Evolutionary conservation across 23 tunicate genomes (phyloP), one percentile per base, ranked within the genome.

Genomic region (Halocynthia aurantium): DNA sequence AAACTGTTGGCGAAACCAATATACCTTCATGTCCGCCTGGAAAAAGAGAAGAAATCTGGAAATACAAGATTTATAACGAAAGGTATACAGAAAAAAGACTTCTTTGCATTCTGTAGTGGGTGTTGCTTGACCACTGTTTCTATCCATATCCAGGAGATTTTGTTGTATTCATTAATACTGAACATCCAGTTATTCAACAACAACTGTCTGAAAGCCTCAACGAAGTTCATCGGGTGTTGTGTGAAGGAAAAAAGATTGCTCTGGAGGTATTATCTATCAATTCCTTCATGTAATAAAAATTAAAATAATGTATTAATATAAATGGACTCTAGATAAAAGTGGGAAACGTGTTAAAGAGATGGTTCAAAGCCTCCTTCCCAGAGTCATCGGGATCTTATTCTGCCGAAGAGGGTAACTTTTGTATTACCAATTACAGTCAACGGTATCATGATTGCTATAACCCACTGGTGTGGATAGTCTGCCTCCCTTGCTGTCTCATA

Each of bases 361-460:
- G 93, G 93, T 87, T 83, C 75, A 87, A 77, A 50, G 66, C 80
- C 12, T 70, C 81, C 13, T 82, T 87, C 66, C 71, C 71, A 19
- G 73, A 82, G 51, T 68, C 63, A 10, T 77, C 76, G 19, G 93
- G 84, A n/a, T 70, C 83, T 15, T 87, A 81, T 69, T 67, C 83
- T 9, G 81, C 93, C 49, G 93, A 87, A 50, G 83, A 85, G n/a
- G 77, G 86, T 15, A 87, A 81, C 75, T 87, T 87, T 70, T 87
- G 93, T 66, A 77, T 87, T 58, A 87, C 93, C 60, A 87, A 87
- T 68, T 87, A 69, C 74, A 77, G 93, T 40, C 93, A 87, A 75
- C 70, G 80, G 31, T 83, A 67, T 57, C 71, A 76, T 55, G 83
- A 77, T 40, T 87, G 93, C 53, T 87, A 87, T 55, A 87, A 87